Evolutionary conservation across 1,140 invertebrate genomes (phyloP).

Genomic region (Acromyrmex charruanus): DNA sequence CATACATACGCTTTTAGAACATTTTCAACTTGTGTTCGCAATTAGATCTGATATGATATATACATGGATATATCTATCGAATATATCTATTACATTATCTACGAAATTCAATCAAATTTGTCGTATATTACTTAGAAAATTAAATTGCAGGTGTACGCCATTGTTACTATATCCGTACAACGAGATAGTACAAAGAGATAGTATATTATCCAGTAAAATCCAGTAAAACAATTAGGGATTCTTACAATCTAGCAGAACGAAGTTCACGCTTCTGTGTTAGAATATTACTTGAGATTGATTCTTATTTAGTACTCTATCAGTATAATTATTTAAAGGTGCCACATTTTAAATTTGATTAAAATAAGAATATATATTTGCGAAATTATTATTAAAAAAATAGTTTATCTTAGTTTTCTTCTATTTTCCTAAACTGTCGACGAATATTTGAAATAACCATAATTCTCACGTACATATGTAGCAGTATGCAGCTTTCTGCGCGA

Average conservation of each 20-base stretch:
- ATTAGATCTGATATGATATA: constrained; percentile 74
- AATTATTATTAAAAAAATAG: not conserved
- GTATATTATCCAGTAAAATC: constrained; percentile 80
- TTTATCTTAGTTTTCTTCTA: constrained; percentile 77
- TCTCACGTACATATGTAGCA: constrained; percentile 80
- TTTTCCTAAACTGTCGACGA: constrained; percentile 76
- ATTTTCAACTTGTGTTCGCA: constrained; percentile 80
- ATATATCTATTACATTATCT: constrained; percentile 16
- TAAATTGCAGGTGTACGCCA: constrained; percentile 76
- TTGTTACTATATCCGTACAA: constrained; percentile 81
- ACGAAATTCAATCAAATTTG: not conserved
- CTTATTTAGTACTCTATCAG: constrained; percentile 72
- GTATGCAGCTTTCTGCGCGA: no score
- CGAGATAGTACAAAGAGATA: no score
- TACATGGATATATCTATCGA: constrained; percentile 38
- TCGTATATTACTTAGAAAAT: constrained; percentile 67
- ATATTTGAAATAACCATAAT: constrained; percentile 85
- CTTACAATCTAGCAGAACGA: constrained; percentile 73
- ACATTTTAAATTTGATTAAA: constrained; percentile 75
- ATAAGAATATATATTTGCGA: not conserved
- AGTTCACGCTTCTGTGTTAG: constrained; percentile 56
- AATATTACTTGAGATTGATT: constrained; percentile 52
- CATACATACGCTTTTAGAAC: constrained; percentile 82
- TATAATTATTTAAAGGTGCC: constrained; percentile 81
- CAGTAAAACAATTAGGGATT: constrained; percentile 82